These are phyloP conservation scores for Chelon auratus DNA, from an alignment of 2,797 vertebrate genomes.

Conservation along the genomic window DNA sequence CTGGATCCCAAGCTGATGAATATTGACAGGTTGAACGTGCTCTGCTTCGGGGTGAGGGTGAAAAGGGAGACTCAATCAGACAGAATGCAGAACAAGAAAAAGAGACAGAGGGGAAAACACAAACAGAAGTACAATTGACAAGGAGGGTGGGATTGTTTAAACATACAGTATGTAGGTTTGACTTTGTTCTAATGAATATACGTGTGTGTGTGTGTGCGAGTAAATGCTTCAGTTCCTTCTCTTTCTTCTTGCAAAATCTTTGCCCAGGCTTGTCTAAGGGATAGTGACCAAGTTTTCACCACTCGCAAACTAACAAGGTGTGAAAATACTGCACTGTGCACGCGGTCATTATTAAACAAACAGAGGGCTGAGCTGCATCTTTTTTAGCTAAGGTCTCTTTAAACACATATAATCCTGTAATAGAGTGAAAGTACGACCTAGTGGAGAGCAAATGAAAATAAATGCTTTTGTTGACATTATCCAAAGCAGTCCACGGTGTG, in stretches of 20 bases:
- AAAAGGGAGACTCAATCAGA: slow-evolving; percentile 42
- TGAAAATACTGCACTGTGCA: slow-evolving; percentile 19
- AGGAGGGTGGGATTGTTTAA: slow-evolving; percentile 29
- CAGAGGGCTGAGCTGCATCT: slow-evolving; percentile 12
- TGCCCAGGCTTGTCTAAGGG: slow-evolving; percentile 65
- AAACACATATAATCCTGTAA: slow-evolving; percentile 44
- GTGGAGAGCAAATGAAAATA: slow-evolving; percentile 36
- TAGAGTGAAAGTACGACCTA: slow-evolving; percentile 37
- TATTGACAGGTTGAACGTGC: slow-evolving; percentile 67
- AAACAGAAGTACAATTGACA: slow-evolving; percentile 16
- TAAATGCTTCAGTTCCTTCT: slow-evolving; percentile 35
- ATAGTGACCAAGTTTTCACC: slow-evolving; percentile 60
- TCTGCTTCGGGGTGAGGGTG: slow-evolving; percentile 36
- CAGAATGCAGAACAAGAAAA: slow-evolving; percentile 19
- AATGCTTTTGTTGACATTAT: slow-evolving; percentile 55
- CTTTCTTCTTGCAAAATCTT: slow-evolving; percentile 36
- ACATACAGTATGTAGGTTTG: slow-evolving; percentile 22
- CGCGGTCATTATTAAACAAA: slow-evolving; percentile 30
- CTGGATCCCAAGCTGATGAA: slow-evolving; percentile 61
- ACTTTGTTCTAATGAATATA: slow-evolving; percentile 33
- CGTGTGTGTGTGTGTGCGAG: slow-evolving; percentile 2
- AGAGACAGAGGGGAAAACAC: background rate
- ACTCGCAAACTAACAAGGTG: slow-evolving; percentile 54
- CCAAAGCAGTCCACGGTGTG: slow-evolving; percentile 23
- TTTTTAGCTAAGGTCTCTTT: slow-evolving; percentile 19